Evolutionary conservation across 2,797 vertebrate species (phyloP).

Genomic region (Picus viridis): DNA sequence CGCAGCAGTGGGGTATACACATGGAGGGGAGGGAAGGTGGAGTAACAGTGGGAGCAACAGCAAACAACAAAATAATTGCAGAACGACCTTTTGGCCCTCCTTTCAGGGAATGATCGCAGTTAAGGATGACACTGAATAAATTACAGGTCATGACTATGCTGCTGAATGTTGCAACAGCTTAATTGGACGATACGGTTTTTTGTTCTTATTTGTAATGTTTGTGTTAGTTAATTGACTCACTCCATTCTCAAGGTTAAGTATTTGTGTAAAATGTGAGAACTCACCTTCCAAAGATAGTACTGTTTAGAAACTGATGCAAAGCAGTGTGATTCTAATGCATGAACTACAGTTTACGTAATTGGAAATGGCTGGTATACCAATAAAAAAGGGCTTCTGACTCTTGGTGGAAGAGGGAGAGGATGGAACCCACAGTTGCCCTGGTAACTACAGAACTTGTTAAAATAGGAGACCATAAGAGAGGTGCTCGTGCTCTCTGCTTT

Average conservation of each 20-base stretch:
- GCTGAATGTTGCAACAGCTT: not conserved
- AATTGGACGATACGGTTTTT: not conserved
- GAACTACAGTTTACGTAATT: not conserved
- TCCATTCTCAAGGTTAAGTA: slow-evolving; percentile 4
- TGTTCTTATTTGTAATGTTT: not conserved
- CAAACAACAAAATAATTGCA: slow-evolving; percentile 15
- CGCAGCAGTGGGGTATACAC: not conserved
- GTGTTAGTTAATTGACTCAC: slow-evolving; percentile 18
- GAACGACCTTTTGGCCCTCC: slow-evolving; percentile 1
- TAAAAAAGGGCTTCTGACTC: not conserved
- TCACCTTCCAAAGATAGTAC: not conserved
- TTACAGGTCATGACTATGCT: not conserved
- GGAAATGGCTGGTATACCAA: not conserved
- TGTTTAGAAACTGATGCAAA: slow-evolving; percentile 10
- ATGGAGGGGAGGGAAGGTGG: not conserved
- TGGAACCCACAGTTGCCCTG: not conserved
- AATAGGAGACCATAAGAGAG: not conserved
- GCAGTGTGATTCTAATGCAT: not conserved
- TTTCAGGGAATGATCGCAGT: not conserved
- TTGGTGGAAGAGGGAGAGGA: not conserved
- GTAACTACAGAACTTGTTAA: not conserved
- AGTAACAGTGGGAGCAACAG: not conserved
- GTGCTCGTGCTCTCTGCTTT: not conserved
- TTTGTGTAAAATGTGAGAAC: not conserved
- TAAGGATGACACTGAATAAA: not conserved